A percentile compares a stretch with the other conserved stretches of the same genome.
These are phyloP conservation scores for Drosophila oshimai DNA, from an alignment of 1,140 invertebrate species.

Conservation along the genomic window DNA sequence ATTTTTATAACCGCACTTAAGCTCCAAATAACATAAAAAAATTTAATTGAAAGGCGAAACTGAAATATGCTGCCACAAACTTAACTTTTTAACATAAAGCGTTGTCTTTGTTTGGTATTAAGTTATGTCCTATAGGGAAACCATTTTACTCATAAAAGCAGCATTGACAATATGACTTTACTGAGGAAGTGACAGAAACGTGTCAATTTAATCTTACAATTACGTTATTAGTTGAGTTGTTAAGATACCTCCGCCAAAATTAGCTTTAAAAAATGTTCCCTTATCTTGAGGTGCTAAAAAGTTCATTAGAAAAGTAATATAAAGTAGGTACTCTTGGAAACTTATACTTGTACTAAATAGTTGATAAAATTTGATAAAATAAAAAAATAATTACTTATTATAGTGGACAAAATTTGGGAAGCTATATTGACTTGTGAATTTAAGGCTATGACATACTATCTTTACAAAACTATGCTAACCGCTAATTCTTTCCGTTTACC, in stretches of 20 bases:
- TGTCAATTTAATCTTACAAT: background rate
- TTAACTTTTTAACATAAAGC: background rate
- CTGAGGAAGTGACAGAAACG: background rate
- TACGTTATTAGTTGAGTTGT: background rate
- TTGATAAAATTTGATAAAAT: too few relatives aligned
- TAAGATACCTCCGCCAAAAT: background rate
- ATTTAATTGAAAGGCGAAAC: constrained; percentile 3
- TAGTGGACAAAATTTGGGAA: too few relatives aligned
- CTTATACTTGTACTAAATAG: too few relatives aligned
- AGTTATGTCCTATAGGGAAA: background rate
- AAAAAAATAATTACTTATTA: too few relatives aligned
- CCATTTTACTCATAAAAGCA: background rate
- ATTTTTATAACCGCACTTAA: constrained; percentile 23
- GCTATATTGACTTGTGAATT: too few relatives aligned
- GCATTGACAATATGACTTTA: background rate
- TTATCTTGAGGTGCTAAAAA: background rate
- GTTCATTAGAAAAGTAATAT: background rate
- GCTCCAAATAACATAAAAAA: constrained; percentile 7
- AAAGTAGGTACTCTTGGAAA: background rate
- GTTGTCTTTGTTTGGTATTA: background rate
- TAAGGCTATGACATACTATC: too few relatives aligned
- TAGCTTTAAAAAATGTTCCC: background rate
- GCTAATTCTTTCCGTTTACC: too few relatives aligned
- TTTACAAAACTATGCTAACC: too few relatives aligned
- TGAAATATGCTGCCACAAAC: background rate